These are phyloP conservation scores for Cossypha polioptera DNA, from an alignment of 2,797 vertebrate genomes.

Conservation along the genomic window DNA sequence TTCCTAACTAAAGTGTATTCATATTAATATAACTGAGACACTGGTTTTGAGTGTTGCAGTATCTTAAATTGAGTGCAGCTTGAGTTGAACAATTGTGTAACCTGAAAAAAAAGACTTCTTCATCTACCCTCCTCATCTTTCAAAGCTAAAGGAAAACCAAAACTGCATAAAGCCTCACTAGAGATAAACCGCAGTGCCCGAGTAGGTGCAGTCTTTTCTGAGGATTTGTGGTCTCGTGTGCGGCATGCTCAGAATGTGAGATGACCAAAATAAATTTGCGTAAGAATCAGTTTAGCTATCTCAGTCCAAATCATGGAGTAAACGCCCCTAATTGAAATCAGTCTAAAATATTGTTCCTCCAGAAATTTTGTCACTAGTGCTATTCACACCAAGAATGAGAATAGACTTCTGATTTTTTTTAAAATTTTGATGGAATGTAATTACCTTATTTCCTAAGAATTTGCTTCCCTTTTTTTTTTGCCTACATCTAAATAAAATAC, in stretches of 20 bases:
- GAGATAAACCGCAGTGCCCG: not conserved
- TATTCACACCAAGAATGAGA: not conserved
- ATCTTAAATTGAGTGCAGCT: not conserved
- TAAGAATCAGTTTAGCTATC: not conserved
- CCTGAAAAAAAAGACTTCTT: not conserved
- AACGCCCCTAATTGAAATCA: not conserved
- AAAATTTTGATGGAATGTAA: not conserved
- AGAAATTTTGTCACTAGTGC: not conserved
- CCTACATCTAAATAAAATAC: not conserved
- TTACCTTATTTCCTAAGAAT: not conserved
- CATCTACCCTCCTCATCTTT: not conserved
- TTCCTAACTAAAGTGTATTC: not conserved
- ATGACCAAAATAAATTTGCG: not conserved
- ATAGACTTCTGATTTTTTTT: not conserved
- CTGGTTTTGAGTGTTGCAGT: not conserved
- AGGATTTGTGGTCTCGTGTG: not conserved
- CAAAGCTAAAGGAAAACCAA: not conserved
- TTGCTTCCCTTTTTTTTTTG: not conserved
- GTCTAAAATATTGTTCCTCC: not conserved
- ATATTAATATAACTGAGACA: not conserved
- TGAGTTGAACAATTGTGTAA: not conserved
- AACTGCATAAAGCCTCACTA: not conserved
- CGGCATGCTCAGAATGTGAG: not conserved
- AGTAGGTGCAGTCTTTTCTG: not conserved
- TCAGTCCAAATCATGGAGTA: not conserved